Evolutionary conservation across 2,113 vertebrate species (phyloP).

Genomic region (Cheirogaleus medius): DNA sequence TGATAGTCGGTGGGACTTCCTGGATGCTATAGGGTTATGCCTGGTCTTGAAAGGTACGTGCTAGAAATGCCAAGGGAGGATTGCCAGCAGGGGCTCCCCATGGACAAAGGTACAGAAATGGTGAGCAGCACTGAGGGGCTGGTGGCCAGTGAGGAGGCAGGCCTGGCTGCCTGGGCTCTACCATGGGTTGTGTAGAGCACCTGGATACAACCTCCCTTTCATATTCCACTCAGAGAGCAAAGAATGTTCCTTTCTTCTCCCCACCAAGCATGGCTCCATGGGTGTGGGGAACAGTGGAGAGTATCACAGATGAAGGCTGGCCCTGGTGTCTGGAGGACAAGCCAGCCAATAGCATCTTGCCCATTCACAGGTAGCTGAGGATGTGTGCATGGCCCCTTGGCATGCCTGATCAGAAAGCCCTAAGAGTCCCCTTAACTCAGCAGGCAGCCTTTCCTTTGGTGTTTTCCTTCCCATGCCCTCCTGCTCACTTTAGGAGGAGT

Average conservation of each 20-base stretch:
- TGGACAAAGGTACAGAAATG: background rate
- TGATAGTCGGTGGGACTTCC: background rate
- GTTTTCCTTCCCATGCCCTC: background rate
- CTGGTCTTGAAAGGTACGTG: background rate
- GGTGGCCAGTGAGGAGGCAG: background rate
- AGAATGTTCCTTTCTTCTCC: background rate
- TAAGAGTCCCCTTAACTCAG: background rate
- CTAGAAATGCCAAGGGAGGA: background rate
- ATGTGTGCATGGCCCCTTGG: too few species aligned
- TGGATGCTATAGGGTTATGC: background rate
- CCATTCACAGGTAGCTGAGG: background rate
- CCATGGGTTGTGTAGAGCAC: background rate
- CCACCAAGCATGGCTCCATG: fast-evolving
- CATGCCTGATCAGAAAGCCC: too few species aligned
- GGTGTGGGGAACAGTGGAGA: fast-evolving
- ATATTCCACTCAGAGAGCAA: background rate
- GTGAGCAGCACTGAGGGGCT: background rate
- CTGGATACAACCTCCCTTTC: background rate
- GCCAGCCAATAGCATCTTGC: too few species aligned
- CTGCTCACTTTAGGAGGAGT: background rate
- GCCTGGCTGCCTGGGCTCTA: background rate
- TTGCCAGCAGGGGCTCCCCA: background rate
- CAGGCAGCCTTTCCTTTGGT: background rate
- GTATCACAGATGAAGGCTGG: background rate
- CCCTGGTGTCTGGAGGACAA: fast-evolving